phyloP scores from a whole-genome alignment of 2,113 vertebrate species.

The Lycocorax pyrrhopterus region DNA sequence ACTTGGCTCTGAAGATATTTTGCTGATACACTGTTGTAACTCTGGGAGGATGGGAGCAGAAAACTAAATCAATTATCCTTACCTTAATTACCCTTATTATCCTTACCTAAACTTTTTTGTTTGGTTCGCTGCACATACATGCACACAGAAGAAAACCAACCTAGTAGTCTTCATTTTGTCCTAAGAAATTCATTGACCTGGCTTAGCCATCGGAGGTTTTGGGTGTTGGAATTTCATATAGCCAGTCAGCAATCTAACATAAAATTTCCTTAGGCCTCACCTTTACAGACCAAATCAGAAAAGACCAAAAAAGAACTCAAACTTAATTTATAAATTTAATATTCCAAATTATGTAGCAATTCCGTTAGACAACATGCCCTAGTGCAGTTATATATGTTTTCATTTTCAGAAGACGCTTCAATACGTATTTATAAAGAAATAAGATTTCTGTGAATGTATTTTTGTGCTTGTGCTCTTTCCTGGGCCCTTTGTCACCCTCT shows the following conservation, averaged over 20 bases:
- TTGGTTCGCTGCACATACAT: background rate
- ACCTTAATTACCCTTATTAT: background rate
- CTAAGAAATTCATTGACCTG: background rate
- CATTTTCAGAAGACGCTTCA: background rate
- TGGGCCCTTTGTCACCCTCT: rapidly evolving
- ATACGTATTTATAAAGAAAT: background rate
- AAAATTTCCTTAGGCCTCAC: background rate
- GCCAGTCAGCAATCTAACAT: background rate
- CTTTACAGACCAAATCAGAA: background rate
- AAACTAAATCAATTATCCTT: background rate
- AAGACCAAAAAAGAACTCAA: background rate
- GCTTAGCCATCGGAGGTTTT: background rate
- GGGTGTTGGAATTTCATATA: background rate
- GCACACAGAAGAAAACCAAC: background rate
- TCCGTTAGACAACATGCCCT: background rate
- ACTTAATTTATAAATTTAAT: background rate
- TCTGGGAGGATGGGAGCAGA: background rate
- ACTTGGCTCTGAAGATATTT: background rate
- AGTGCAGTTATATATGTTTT: background rate
- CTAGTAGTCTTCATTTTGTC: background rate
- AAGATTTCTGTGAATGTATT: background rate
- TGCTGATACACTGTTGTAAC: background rate
- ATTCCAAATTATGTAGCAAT: background rate
- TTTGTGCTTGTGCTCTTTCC: background rate
- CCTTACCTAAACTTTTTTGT: background rate